Evolutionary conservation across 2,888 invertebrate species (phyloP), one percentile per base, ranked within the genome.

Genomic region (Eupithecia exiguata): DNA sequence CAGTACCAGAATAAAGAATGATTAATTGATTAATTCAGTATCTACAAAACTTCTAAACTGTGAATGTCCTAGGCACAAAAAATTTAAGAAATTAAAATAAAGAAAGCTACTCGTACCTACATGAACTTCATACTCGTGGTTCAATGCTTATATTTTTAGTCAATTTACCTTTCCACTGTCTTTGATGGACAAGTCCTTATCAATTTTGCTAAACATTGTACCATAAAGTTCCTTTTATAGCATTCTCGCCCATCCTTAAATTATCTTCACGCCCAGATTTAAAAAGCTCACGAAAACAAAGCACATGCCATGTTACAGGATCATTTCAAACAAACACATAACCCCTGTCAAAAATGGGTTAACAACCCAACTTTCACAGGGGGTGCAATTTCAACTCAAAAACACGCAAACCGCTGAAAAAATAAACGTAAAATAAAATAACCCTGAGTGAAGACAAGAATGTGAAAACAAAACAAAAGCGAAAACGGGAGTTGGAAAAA

Each of bases 401-500:
- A 76, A 71, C 79, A 77, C 69, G 72, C 68, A 58, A 71, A 70
- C 68, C 58, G 46, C 10, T 62, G 49, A 25, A 35, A 49, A 71
- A 25, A 36, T 71, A 69, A 69, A 71, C 68, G 68, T 65, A 30
- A 66, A 69, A n/a, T n/a, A n/a, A 70, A 69, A 62, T 63, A 71
- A 40, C 21, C 36, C 65, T 36, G 70, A 66, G 68, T 63, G 36
- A 58, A 74, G 53, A 30, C 69, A 65, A 63, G 71, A 65, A 68
- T 58, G 66, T 71, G 68, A 70, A 69, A 68, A 69, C 65, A 70
- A 74, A 74, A 69, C 61, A 77, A 76, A 75, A 71, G 74, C 16
- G 66, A 74, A 75, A 79, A 79, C 76, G 68, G 74, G 76, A 71
- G 79, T 80, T 68, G 74, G 74, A 80, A 81, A 82, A 85, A 82